Base-by-base conservation (phyloP, 2,888 invertebrate species). In the Agrilus biguttatus region DNA sequence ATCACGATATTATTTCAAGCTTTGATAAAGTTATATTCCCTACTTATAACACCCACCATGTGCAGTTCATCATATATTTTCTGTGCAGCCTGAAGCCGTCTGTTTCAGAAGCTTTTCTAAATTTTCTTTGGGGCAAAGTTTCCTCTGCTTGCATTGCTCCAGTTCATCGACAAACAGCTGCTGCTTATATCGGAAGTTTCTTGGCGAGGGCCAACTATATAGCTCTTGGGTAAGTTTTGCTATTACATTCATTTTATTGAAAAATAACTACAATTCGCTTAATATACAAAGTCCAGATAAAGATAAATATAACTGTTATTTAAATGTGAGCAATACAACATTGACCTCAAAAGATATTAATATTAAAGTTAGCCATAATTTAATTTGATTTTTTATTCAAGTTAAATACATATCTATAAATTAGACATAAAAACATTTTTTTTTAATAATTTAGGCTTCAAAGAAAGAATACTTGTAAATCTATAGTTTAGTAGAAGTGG, bases 1-100 rank as follows among this genome's bases (percentile, higher is more conserved):
- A 78, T 56, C 62, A 70, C 33, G 75, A 79, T 47, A 51, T 80
- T 39, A 56, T 88, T 46, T 68, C 68, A 47, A 74, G 80, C 3
- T 95, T 93, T 63, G 87, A 92, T 54, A 77, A 76, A 55, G 70
- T 85, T 33, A 75, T 95, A 49, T 65, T 95, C 45, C 84, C 85
- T 1, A 90, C 90, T 1, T 80, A 89, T 63, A 85, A 83, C 23
- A 83, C 83, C 33, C 77, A 79, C 58, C 85, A 87, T 60, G 74
- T 82, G 2, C 89, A 87, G 63, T 89, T 81, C 61, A 56, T 82
- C 7, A 67, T 86, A 62, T 87, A 88, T 63, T 77, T 82, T 55
- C 64, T 83, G 45, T 78, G 80, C 60, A 79, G 80, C 55, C 74
- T 83, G 49, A 79, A 79, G 62, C 53, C 65, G 3, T 59, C 65